Evolutionary conservation across 2,888 invertebrate species (phyloP), one percentile per base, ranked within the genome.

Genomic region (Euplagia quadripunctaria): DNA sequence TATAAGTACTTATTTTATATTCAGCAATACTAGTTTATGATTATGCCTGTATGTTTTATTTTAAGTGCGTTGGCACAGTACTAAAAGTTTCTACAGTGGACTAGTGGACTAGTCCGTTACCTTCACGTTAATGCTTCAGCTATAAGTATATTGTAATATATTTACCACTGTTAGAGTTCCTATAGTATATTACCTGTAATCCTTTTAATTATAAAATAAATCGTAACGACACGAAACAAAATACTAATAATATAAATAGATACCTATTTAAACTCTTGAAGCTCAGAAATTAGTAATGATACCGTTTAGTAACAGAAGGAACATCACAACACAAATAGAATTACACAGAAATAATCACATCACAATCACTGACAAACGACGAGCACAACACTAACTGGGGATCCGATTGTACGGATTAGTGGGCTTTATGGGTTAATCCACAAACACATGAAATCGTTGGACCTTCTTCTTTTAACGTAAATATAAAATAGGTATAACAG

Each of bases 311-410:
- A 91, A 92, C 90, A 90, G 88, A 81, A 86, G 90, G 89, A 91
- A 88, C 88, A 91, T 86, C 87, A 84, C 79, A 83, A 91, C 91
- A 78, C 88, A 93, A 93, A 94, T 94, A 94, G 93, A 92, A 87
- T 88, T 88, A 90, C 90, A 89, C 92, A 85, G 89, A 94, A 94
- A 94, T 93, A 93, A 90, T 90, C 89, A 90, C 91, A 88, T 89
- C 88, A 90, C 89, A 87, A 84, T 82, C 82, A 75, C 82, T 85
- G 77, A 82, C 79, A 85, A 88, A 87, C 86, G 80, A 86, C 85
- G 80, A 86, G 86, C 87, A 87, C 87, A 85, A 83, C 87, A 89
- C 87, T 83, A 46, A 46, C 43, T 31, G 2, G 75, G 76, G 74
- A 79, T 84, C 84, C 63, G 70, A 51, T 42, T 66, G 51, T n/a